Base-by-base conservation (phyloP, 2,888 invertebrate species). In the Tipula vernalis region DNA sequence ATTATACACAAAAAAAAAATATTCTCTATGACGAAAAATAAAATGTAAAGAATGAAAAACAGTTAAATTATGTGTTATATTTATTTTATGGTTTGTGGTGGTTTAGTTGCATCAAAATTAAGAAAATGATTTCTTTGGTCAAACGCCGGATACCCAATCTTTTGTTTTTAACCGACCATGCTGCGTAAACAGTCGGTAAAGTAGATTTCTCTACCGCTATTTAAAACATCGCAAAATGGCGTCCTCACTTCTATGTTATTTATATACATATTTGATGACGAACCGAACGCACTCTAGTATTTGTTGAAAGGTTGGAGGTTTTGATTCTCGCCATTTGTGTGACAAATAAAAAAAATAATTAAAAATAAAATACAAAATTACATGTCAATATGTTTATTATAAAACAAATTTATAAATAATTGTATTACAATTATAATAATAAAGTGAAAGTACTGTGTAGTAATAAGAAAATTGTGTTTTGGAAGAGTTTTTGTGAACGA, bases 271-370 rank as follows among this genome's bases (percentile, higher is more conserved):
- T 71, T 71, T 28, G 71, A 71, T 71, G 71, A 8, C n/a, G n/a
- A 71, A 71, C 10, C 28, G 71, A 71, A 28, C 71, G 71, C 71
- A 71, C 71, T 28, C 71, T 71, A 71, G 71, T 71, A 71, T 71
- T 71, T 71, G 71, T 71, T 84, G 15, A 84, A 84, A 84, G 41
- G 36, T 84, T 3, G 13, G 39, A 41, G 84, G 36, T 84, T 84
- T n/a, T 39, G 36, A 39, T 84, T 84, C 36, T 84, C 84, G 84
- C 84, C 84, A 84, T 84, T 84, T 84, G 84, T 41, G 84, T 39
- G 39, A 84, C 36, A 39, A 39, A 84, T 39, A n/a, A 84, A 13
- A 39, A 39, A 84, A 83, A 83, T 13, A 39, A n/a, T 83, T 83
- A 83, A 15, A 13, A n/a, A 39, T n/a, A 84, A 84, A 84, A 84